Evolutionary conservation across 2,797 vertebrate species (phyloP), one percentile per base, ranked within the genome.

Genomic region (Nyctibius grandis): DNA sequence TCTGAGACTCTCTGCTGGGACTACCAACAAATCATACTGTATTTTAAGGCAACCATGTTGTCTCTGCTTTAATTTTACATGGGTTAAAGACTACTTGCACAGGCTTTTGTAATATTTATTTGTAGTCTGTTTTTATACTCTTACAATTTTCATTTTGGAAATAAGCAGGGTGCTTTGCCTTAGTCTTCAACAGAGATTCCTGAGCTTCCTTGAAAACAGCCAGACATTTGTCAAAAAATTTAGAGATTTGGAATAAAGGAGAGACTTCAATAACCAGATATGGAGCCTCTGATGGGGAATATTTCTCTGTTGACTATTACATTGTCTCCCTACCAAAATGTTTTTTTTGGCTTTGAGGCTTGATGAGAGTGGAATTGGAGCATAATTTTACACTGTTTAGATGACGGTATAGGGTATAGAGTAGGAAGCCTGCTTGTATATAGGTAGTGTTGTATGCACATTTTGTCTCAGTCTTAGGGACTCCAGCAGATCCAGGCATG

Each of bases 211-310:
- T 77, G 45, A 51, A 94, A 88, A 47, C 14, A 51, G 63, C 0
- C 42, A 80, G 51, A 44, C 15, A 44, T 53, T 78, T 85, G 45
- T 48, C 2, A 68, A 87, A 92, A 84, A 78, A 31, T 14, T 15
- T 14, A 61, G 60, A 54, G 12, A n/a, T 74, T 70, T 92, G 20
- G 53, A 77, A 82, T 77, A 77, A 59, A 69, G 3, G 6, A 63
- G 40, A 64, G 28, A 29, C 0, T 67, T 84, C 48, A 78, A 18
- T 44, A 75, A 29, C 12, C 34, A 78, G 40, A n/a, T 81, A 44
- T 33, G 18, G 50, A 85, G 10, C 13, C 9, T 36, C 9, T 0
- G 0, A 38, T 57, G 26, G 9, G 33, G 29, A 65, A 3, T 54
- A 57, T 81, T 91, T 76, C 45, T 85, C 26, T 18, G 9, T 31